Base-by-base conservation (phyloP, 2,797 vertebrate species). In the Serranus cabrilla region DNA sequence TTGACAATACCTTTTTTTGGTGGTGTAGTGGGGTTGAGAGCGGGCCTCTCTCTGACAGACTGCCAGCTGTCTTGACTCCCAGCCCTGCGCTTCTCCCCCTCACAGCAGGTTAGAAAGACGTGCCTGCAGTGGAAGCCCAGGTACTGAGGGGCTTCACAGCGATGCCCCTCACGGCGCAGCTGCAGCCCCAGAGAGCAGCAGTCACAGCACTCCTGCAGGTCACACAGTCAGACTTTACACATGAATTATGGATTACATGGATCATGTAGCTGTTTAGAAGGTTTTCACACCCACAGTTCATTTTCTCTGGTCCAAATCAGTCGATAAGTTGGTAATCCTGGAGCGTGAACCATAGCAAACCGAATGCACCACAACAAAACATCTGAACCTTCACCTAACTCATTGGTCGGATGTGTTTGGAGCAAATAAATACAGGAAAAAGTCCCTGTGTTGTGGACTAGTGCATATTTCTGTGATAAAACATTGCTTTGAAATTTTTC, bases 51-150 rank as follows among this genome's bases (percentile, higher is more conserved):
- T 67, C 89, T 95, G 45, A 97, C 87, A 37, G 95, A 86, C 0
- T 94, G 94, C 58, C 93, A 89, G 6, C 83, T 78, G 0, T 94
- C 88, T n/a, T 87, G 93, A 34, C 92, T 92, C 46, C 25, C 51
- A 2, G 40, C 58, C 45, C 91, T 78, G 18, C 86, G 85, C 6
- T 95, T 93, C 4, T 95, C 94, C 0, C 93, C 96, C 58, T 95
- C 92, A 9, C 97, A 99, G 94, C 98, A 99, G 62, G 94, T 94
- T 5, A 97, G 88, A 92, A 97, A 95, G 81, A 95, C 90, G 0
- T 97, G 96, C 80, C 93, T 96, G 92, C 98, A 99, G 73, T 95
- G 96, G 86, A 96, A 96, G 85, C 95, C 96, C 87, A 98, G 93
- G 81, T 94, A 93, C 40, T 90, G 91, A 82, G 91, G 96, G 79